Conservation (phyloP, 2,113 vertebrate genomes). For the Reinhardtius hippoglossoides region DNA sequence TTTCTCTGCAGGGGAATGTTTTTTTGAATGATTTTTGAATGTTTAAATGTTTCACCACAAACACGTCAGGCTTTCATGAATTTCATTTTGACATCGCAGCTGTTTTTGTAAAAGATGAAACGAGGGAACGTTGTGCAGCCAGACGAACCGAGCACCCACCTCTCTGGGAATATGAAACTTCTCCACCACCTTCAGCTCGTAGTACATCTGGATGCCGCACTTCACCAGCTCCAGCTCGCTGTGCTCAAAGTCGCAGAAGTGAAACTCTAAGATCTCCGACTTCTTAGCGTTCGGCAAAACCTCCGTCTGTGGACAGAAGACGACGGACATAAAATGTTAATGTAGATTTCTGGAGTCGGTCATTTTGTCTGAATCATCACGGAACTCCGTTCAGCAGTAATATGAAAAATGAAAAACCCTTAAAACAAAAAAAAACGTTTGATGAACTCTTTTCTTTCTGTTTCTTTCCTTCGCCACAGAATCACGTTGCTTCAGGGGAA, state of each 20-base stretch:
- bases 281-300: slow-evolving; percentile 69
- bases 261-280: slow-evolving; percentile 82
- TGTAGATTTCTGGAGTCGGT: no score
- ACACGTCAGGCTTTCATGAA: no score
- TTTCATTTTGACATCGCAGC: no score
- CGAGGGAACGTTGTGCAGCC: no score
- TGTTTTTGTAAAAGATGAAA: no score
- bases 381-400: no score
- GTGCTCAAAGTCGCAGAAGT: slow-evolving; percentile 83
- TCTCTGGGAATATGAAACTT: slow-evolving; percentile 87
- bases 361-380: not conserved
- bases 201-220: slow-evolving; percentile 86
- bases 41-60: no score
- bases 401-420: not conserved
- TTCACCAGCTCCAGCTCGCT: slow-evolving; percentile 83
- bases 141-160: slow-evolving; percentile 44
- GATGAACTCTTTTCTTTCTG: not conserved
- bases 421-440: not conserved
- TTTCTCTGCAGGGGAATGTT: no score
- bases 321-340: not conserved
- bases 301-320: slow-evolving; percentile 51
- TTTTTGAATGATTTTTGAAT: no score
- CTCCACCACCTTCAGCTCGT: slow-evolving; percentile 86
- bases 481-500: not conserved
- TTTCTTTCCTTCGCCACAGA: not conserved